A percentile compares a stretch with the other conserved stretches of the same genome.
phyloP scores from a whole-genome alignment of 2,888 invertebrate species.

The Hedya salicella region DNA sequence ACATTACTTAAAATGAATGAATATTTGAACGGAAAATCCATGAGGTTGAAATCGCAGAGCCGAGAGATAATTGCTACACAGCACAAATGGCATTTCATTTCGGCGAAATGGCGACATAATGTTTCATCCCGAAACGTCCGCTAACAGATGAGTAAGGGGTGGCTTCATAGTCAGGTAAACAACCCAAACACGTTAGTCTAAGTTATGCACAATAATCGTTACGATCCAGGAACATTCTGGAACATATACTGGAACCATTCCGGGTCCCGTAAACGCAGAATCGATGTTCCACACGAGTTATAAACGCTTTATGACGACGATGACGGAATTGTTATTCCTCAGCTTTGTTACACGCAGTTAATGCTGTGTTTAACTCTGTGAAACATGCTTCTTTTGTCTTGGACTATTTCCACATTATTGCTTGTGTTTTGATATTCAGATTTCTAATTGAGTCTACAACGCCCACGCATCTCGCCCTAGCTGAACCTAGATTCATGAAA shows the following conservation, averaged over 20 bases:
- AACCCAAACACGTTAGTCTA: constrained; percentile 29
- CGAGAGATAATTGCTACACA: too few relatives aligned
- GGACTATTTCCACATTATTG: constrained; percentile 35
- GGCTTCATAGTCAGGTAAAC: constrained; percentile 31
- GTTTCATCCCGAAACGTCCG: constrained; percentile 19
- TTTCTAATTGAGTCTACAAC: too few relatives aligned
- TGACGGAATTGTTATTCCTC: constrained; percentile 61
- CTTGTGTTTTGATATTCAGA: background rate
- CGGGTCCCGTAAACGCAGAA: constrained; percentile 52
- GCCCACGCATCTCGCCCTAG: too few relatives aligned
- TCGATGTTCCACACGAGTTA: constrained; percentile 51
- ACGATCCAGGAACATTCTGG: constrained; percentile 24
- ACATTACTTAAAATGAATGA: too few relatives aligned
- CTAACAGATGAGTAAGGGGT: constrained; percentile 26
- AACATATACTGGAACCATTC: background rate
- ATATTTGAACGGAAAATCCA: too few relatives aligned
- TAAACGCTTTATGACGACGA: constrained; percentile 69
- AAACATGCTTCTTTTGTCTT: constrained; percentile 28
- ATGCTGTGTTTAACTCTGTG: constrained; percentile 35
- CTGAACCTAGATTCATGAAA: too few relatives aligned
- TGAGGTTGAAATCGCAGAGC: too few relatives aligned
- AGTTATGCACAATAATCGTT: constrained; percentile 36
- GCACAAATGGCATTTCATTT: constrained; percentile 8
- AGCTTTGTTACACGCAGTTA: constrained; percentile 46
- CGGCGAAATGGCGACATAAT: constrained; percentile 16